Base-by-base conservation (phyloP, 1,140 invertebrate species). In the Agraylea sexmaculata region DNA sequence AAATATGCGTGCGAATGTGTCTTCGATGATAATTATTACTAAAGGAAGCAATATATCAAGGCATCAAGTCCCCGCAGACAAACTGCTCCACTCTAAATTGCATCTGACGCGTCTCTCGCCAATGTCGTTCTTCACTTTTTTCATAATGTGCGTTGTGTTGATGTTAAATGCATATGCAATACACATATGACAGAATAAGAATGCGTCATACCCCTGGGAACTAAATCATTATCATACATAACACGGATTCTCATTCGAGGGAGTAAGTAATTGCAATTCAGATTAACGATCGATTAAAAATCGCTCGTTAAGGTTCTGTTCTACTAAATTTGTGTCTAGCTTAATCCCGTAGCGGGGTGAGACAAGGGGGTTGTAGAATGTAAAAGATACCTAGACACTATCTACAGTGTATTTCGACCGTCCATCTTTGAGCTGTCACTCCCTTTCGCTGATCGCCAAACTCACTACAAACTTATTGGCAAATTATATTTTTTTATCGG, bases 401-500 rank as follows among this genome's bases (percentile, higher is more conserved):
- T n/a, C n/a, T n/a, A n/a, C n/a, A n/a, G 43, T 44, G 37, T 44
- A 42, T 40, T 39, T 29, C 27, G 46, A 42, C 46, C 46, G 46
- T 48, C 46, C 46, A 40, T 48, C 46, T 48, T 48, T 41, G 42
- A 35, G 33, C 46, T 48, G 46, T 45, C 46, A 48, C 46, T 48
- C 45, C 46, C 46, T 48, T 48, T 48, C 45, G 46, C 46, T 48
- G 46, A 48, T 48, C 46, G 46, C 46, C 44, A 48, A 48, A 48
- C 46, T 48, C 46, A 48, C 46, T 42, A 42, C 45, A 48, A 48
- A 48, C 35, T 42, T 40, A 48, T 13, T 38, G 40, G 46, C 25
- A 42, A 22, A 48, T 38, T 25, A 18, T 21, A 32, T 20, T 21
- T 16, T 10, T n/a, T 38, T 18, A 27, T 17, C 19, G 35, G 23